phyloP scores from a whole-genome alignment of 2,797 vertebrate species.

The Streptopelia turtur region DNA sequence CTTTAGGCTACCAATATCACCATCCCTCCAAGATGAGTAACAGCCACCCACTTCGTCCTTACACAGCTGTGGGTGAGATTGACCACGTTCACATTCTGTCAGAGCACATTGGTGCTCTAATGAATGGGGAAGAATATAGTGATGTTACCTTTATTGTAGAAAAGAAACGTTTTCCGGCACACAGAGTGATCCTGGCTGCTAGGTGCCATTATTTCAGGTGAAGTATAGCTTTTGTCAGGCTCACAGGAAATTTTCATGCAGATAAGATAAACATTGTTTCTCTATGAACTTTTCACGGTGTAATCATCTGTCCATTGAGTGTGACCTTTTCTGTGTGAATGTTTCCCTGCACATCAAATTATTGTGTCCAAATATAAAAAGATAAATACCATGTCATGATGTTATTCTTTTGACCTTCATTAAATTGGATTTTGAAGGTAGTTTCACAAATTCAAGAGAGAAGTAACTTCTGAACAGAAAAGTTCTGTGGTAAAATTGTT shows the following conservation, averaged over 20 bases:
- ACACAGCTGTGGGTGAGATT: slow-evolving; percentile 93
- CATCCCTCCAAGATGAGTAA: slow-evolving; percentile 89
- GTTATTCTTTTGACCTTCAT: slow-evolving; percentile 69
- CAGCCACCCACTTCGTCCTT: slow-evolving; percentile 92
- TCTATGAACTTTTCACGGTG: slow-evolving; percentile 51
- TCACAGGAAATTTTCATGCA: slow-evolving; percentile 32
- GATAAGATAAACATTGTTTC: slow-evolving; percentile 37
- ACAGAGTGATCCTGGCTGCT: slow-evolving; percentile 95
- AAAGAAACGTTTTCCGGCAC: slow-evolving; percentile 93
- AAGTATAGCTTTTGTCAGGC: slow-evolving; percentile 31
- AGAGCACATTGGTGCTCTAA: slow-evolving; percentile 92
- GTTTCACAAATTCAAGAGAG: slow-evolving; percentile 13
- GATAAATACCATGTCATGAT: slow-evolving; percentile 47
- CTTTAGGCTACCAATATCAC: slow-evolving; percentile 57
- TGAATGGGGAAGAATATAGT: slow-evolving; percentile 94
- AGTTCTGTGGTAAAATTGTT: background rate
- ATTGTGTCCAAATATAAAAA: slow-evolving; percentile 35
- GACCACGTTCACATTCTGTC: slow-evolving; percentile 97
- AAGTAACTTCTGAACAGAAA: slow-evolving; percentile 14
- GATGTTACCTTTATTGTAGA: slow-evolving; percentile 98
- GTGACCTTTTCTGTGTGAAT: slow-evolving; percentile 61
- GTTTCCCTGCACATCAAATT: slow-evolving; percentile 27
- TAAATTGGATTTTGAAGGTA: slow-evolving; percentile 45
- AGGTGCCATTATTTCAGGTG: slow-evolving; percentile 98
- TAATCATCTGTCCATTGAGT: slow-evolving; percentile 44